Evolutionary conservation across 2,888 invertebrate genomes (phyloP), one percentile per base, ranked within the genome.

Genomic region (Microplitis manilae): DNA sequence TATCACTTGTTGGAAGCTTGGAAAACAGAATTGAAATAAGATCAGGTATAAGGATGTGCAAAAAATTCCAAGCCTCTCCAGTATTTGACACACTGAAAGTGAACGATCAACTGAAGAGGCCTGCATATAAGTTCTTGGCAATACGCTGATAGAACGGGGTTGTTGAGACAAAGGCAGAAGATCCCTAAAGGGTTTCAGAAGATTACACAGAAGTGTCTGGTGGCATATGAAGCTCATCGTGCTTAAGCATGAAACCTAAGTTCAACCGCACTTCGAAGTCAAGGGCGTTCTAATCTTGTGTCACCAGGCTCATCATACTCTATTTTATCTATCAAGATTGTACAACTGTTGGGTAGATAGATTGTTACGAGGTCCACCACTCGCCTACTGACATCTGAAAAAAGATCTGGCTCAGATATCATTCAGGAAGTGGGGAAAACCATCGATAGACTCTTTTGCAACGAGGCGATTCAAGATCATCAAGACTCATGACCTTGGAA

Each of bases 401-500:
- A n/a, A n/a, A n/a, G n/a, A n/a, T n/a, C n/a, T n/a, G n/a, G n/a
- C n/a, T n/a, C n/a, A n/a, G n/a, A n/a, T n/a, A n/a, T n/a, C n/a
- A n/a, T n/a, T n/a, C n/a, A n/a, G n/a, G n/a, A n/a, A n/a, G n/a
- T n/a, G n/a, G n/a, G n/a, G n/a, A n/a, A n/a, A n/a, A n/a, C n/a
- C n/a, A n/a, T n/a, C n/a, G n/a, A n/a, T n/a, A n/a, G n/a, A n/a
- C 40, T 76, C 72, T 7, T 77, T 77, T 61, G 77, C 72, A 9
- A 68, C 77, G 1, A 77, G 68, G n/a, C 6, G n/a, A 2, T 77
- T 73, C 1, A 17, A 39, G 15, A 64, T 75, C 5, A 69, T 77
- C 5, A 38, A 13, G 1, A 7, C 2, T 13, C 75, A 77, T n/a
- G 39, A 68, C 75, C 7, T 8, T 65, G 13, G 74, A 77, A 9